Evolutionary conservation across 2,888 invertebrate species (phyloP), one percentile per base, ranked within the genome.

Genomic region (Sphaerolaimus hirsutus): DNA sequence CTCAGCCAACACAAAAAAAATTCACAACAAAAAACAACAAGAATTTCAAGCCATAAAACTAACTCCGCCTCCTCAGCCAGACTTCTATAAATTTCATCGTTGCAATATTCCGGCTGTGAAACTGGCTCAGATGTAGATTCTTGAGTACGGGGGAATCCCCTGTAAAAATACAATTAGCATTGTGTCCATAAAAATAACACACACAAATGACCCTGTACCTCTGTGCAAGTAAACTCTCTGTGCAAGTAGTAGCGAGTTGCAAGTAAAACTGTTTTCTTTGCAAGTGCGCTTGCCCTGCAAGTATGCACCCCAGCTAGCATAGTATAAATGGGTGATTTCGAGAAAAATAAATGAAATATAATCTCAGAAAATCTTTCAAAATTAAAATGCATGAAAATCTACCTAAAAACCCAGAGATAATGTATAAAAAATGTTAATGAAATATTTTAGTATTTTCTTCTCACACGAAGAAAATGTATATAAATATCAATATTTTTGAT

Each of bases 61-160:
- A 51, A 62, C 60, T 58, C 54, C 35, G 62, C 62, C 52, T 61
- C 53, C 36, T 67, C 66, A 45, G 64, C 64, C 41, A 68, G 56
- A 50, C 64, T 65, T 47, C 63, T 62, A 54, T 67, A 68, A 48
- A 68, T 67, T 49, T 66, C 66, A 41, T 67, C 66, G 49, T 63
- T 59, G 53, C 46, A 56, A 51, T 49, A 55, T 22, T 53, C 51
- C 43, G 46, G 56, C 58, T 40, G 55, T 56, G 47, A 48, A 51
- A 58, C 17, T 2, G 24, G 10, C 14, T 4, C 4, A n/a, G 24
- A 17, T 7, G 21, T 24, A 4, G 5, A 10, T 3, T 23, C 5
- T 3, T 17, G 7, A 48, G 49, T 50, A 22, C 49, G 74, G 53
- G 76, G 76, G 67, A 83, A 84, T 53, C 82, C 81, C 53, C 83